Conservation (phyloP, 2,113 vertebrate species). For the Bungarus multicinctus region DNA sequence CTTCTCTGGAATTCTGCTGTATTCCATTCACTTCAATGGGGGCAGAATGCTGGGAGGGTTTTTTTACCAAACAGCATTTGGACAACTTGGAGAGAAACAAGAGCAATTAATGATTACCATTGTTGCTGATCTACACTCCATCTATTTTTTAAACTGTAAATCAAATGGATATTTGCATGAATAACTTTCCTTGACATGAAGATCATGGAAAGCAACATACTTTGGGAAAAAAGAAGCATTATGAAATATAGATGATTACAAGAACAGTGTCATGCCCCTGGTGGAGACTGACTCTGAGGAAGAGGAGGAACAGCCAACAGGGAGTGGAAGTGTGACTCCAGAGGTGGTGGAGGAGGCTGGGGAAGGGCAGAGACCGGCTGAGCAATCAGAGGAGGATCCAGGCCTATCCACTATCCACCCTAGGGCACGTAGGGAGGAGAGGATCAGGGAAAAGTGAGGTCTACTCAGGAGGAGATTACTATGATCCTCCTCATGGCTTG, state of each 20-base stretch:
- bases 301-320: too few relatives aligned
- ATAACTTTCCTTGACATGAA: neutral
- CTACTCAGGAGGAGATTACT: too few relatives aligned
- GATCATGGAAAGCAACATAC: neutral
- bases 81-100: neutral
- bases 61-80: neutral
- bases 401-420: too few relatives aligned
- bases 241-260: neutral
- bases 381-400: too few relatives aligned
- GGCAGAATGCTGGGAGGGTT: neutral
- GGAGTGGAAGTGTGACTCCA: too few relatives aligned
- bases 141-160: neutral
- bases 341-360: too few relatives aligned
- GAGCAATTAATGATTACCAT: neutral
- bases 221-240: neutral
- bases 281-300: too few relatives aligned
- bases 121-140: neutral
- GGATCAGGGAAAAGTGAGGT: too few relatives aligned
- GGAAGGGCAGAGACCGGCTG: too few relatives aligned
- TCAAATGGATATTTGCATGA: neutral
- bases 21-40: neutral
- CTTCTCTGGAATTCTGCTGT: neutral
- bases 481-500: too few relatives aligned
- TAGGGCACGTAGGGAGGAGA: too few relatives aligned
- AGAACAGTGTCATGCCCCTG: too few relatives aligned